These are phyloP conservation scores for Murina feae DNA, from an alignment of 2,113 vertebrate species.

Conservation along the genomic window DNA sequence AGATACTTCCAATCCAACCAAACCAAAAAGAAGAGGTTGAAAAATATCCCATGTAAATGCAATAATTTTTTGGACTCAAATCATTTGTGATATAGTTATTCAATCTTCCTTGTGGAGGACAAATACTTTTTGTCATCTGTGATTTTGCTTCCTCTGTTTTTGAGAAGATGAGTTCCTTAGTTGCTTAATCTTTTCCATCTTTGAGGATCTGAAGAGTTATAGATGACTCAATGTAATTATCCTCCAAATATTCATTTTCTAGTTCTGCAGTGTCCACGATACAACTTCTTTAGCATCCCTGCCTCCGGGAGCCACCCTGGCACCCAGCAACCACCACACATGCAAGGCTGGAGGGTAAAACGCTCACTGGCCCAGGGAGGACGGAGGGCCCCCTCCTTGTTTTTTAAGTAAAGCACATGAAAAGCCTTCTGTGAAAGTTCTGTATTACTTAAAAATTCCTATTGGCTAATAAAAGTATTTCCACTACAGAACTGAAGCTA, in stretches of 20 bases:
- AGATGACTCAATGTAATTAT: too few relatives aligned
- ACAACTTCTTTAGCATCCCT: too few relatives aligned
- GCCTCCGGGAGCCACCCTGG: too few relatives aligned
- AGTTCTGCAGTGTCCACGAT: too few relatives aligned
- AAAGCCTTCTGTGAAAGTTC: constrained; percentile 77
- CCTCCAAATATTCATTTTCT: too few relatives aligned
- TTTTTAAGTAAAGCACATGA: constrained; percentile 82
- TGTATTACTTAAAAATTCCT: constrained; percentile 44
- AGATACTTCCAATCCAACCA: too few relatives aligned
- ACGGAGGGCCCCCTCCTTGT: background rate
- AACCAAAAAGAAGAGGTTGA: too few relatives aligned
- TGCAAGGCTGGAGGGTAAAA: too few relatives aligned
- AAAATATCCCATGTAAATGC: too few relatives aligned
- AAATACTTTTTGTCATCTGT: background rate
- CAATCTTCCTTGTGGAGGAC: background rate
- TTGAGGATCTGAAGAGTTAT: constrained; percentile 13
- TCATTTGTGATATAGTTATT: constrained; percentile 61
- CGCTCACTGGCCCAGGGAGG: too few relatives aligned
- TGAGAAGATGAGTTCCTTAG: background rate
- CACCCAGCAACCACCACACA: too few relatives aligned
- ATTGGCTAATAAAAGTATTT: constrained; percentile 66
- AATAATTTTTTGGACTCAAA: background rate
- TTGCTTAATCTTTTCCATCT: background rate
- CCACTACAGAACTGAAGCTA: constrained; percentile 64
- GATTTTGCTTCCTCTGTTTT: background rate